Conservation (phyloP, 2,888 invertebrate species). For the Eremobia ochroleuca region DNA sequence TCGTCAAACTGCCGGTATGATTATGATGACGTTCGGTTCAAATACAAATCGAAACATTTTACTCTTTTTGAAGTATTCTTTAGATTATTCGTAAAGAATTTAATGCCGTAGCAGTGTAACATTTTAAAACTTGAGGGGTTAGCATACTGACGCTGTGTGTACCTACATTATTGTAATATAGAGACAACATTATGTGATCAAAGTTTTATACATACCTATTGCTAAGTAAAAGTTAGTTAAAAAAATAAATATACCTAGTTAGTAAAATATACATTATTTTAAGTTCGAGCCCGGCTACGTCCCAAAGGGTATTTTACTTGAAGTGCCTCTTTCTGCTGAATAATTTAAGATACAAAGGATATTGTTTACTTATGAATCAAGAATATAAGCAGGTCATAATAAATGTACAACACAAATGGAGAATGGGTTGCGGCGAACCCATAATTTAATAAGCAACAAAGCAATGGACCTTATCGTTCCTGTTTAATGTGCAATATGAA, state of each 20-base stretch:
- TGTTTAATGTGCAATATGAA: slow-evolving; percentile 29
- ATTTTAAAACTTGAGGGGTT: too few relatives aligned
- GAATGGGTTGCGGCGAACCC: slow-evolving; percentile 5
- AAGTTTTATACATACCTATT: not conserved
- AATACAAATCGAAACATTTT: too few relatives aligned
- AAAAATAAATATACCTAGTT: too few relatives aligned
- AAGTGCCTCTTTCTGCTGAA: slow-evolving; percentile 16
- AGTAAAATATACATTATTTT: slow-evolving; percentile 6
- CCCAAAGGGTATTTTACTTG: not conserved
- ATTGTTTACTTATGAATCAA: slow-evolving; percentile 13
- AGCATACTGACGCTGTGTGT: too few relatives aligned
- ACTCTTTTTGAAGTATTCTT: too few relatives aligned
- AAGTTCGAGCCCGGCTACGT: not conserved
- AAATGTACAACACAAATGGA: slow-evolving; percentile 21
- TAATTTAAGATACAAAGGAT: slow-evolving; percentile 17
- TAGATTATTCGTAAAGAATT: too few relatives aligned
- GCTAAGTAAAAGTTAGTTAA: too few relatives aligned
- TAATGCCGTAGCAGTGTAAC: too few relatives aligned
- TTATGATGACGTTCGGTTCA: too few relatives aligned
- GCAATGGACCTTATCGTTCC: slow-evolving; percentile 9
- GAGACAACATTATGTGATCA: not conserved
- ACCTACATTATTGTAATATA: not conserved
- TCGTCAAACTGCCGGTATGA: too few relatives aligned
- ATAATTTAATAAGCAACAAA: slow-evolving; percentile 38
- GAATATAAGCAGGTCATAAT: not conserved